These are phyloP conservation scores for Paelopatides confundens DNA, from an alignment of 53 echinoderm and acorn worm genomes.

Conservation along the genomic window DNA sequence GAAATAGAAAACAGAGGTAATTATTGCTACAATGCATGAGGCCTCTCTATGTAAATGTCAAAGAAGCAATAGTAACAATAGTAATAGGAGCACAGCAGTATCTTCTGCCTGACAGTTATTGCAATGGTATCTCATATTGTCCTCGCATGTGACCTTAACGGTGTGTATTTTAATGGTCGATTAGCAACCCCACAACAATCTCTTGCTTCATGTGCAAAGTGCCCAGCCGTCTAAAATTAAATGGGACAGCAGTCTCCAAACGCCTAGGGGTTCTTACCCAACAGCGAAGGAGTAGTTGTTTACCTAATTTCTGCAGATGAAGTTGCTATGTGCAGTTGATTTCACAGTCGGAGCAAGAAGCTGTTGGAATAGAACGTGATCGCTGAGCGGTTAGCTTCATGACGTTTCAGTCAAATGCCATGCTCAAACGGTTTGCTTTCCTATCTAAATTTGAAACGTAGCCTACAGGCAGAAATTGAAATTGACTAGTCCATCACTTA, in stretches of 20 bases:
- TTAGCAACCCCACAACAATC: slow-evolving; percentile 42
- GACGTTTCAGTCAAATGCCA: slow-evolving; percentile 7
- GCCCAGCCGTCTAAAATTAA: slow-evolving; percentile 34
- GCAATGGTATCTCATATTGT: background rate
- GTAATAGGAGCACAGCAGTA: slow-evolving; percentile 34
- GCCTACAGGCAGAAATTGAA: background rate
- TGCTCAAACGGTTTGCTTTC: background rate
- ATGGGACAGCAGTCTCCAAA: slow-evolving; percentile 46
- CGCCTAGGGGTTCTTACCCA: slow-evolving; percentile 36
- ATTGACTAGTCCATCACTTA: background rate
- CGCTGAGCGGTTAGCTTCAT: background rate
- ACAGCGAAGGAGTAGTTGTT: slow-evolving; percentile 26
- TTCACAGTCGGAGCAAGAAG: background rate
- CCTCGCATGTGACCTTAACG: slow-evolving; percentile 36
- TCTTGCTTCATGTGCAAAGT: slow-evolving; percentile 22
- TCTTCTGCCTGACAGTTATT: background rate
- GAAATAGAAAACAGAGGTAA: slow-evolving; percentile 8
- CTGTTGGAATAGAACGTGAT: slow-evolving; percentile 15
- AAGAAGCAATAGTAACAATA: background rate
- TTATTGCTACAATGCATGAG: slow-evolving; percentile 6
- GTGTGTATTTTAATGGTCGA: slow-evolving; percentile 42
- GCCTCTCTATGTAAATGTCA: slow-evolving; percentile 27
- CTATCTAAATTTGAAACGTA: slow-evolving; percentile 33
- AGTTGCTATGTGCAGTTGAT: background rate
- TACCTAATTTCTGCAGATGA: slow-evolving; percentile 12